Evolutionary conservation across 2,113 vertebrate species (phyloP).

Genomic region (Accipiter virgatus): DNA sequence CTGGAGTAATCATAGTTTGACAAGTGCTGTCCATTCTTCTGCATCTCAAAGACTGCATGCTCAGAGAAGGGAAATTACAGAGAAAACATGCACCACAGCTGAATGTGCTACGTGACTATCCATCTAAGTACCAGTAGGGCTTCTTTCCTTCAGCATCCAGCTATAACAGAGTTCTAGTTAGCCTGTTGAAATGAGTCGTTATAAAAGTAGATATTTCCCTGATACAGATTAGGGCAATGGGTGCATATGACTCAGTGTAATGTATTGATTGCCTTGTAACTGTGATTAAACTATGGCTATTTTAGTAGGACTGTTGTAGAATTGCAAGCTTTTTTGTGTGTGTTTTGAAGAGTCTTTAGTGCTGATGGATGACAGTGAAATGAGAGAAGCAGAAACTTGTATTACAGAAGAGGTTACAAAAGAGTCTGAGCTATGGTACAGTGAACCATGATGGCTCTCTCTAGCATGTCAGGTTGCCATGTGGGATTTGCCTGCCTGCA

Average conservation of each 20-base stretch:
- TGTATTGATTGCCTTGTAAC: not conserved
- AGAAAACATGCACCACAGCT: not conserved
- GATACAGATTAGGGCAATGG: not conserved
- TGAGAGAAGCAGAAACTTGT: not conserved
- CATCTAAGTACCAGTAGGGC: not conserved
- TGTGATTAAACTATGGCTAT: not conserved
- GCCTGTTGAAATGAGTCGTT: not conserved
- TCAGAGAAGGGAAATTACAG: not conserved
- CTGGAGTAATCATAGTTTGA: slow-evolving; percentile 9
- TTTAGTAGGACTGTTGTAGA: not conserved
- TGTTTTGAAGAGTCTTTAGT: not conserved
- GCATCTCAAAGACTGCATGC: not conserved
- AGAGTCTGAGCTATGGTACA: not conserved
- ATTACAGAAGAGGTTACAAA: not conserved
- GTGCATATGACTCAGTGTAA: not conserved
- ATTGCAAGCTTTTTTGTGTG: not conserved
- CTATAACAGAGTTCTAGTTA: not conserved
- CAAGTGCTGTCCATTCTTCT: slow-evolving; percentile 24
- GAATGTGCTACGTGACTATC: not conserved
- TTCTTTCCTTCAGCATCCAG: not conserved
- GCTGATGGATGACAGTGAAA: not conserved
- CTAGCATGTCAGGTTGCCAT: not conserved
- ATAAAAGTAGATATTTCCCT: not conserved
- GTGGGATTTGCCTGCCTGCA: not conserved
- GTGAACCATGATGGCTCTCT: not conserved